Evolutionary conservation across 2,797 vertebrate genomes (phyloP).

Genomic region (Dryobates pubescens): DNA sequence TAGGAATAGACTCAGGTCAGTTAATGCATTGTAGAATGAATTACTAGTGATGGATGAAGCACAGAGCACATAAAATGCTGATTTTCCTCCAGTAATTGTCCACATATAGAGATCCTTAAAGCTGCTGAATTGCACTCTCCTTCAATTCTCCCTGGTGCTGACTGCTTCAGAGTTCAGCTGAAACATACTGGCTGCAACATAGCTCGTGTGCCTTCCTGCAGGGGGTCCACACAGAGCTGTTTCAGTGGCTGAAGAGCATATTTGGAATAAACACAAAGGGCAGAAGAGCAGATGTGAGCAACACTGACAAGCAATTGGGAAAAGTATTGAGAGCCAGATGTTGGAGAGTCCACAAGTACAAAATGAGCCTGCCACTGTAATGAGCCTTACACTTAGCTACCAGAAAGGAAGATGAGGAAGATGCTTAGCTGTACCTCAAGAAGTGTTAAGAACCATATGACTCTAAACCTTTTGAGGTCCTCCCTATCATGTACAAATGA

Average conservation of each 20-base stretch:
- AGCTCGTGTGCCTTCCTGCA: neutral
- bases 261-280: neutral
- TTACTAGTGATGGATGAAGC: conserved; percentile 26
- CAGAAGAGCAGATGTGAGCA: neutral
- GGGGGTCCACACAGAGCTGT: neutral
- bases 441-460: neutral
- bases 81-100: conserved; percentile 10
- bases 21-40: conserved; percentile 33
- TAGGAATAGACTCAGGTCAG: neutral
- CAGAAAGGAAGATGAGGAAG: neutral
- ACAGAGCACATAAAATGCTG: conserved; percentile 6
- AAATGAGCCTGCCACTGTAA: neutral
- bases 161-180: neutral
- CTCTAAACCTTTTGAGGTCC: neutral
- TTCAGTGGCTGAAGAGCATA: neutral
- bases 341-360: neutral
- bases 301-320: neutral
- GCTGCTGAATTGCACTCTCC: neutral
- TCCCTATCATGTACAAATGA: neutral
- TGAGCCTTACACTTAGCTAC: neutral
- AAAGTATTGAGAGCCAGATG: neutral
- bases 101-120: neutral
- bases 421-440: neutral
- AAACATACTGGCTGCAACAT: neutral
- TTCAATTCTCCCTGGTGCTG: neutral